A percentile compares a stretch with the other conserved stretches of the same genome.
Conservation (phyloP, 2,888 invertebrate genomes). For the Ametastegia equiseti region DNA sequence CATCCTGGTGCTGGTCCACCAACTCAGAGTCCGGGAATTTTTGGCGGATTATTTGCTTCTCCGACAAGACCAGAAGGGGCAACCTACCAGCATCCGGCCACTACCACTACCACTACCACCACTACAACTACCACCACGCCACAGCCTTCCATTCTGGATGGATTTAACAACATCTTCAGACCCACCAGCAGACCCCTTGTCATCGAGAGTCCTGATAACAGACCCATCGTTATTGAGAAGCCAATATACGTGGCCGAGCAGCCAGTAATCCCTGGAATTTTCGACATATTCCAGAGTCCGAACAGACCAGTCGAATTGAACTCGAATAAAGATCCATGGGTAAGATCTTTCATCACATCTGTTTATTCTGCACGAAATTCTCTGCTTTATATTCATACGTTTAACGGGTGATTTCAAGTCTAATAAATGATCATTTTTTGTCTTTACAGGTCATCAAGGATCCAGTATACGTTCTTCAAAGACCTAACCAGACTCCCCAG, state of each 20-base stretch:
- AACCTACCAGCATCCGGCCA: background rate
- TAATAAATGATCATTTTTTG: background rate
- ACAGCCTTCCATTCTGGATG: slow-evolving; percentile 15
- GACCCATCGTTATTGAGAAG: slow-evolving; percentile 52
- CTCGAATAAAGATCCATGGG: slow-evolving; percentile 48
- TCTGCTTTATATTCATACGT: background rate
- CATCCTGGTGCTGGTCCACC: slow-evolving; percentile 14
- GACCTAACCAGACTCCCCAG: slow-evolving; percentile 47
- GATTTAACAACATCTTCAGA: slow-evolving; percentile 38
- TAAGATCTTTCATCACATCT: background rate
- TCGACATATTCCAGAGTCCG: slow-evolving; percentile 40
- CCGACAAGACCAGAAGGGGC: slow-evolving; percentile 38
- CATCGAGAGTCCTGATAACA: slow-evolving; percentile 50
- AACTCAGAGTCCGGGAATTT: slow-evolving; percentile 44
- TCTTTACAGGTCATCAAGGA: slow-evolving; percentile 52
- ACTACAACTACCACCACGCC: background rate
- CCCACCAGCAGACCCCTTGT: slow-evolving; percentile 50
- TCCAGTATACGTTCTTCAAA: slow-evolving; percentile 52
- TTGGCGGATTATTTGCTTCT: slow-evolving; percentile 52
- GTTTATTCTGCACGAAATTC: background rate
- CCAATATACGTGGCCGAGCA: slow-evolving; percentile 53
- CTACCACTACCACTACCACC: background rate
- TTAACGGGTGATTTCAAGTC: background rate
- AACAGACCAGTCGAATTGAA: slow-evolving; percentile 11
- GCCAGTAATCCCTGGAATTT: slow-evolving; percentile 25